phyloP scores from a whole-genome alignment of 2,888 invertebrate genomes.

The Blomia tropicalis region DNA sequence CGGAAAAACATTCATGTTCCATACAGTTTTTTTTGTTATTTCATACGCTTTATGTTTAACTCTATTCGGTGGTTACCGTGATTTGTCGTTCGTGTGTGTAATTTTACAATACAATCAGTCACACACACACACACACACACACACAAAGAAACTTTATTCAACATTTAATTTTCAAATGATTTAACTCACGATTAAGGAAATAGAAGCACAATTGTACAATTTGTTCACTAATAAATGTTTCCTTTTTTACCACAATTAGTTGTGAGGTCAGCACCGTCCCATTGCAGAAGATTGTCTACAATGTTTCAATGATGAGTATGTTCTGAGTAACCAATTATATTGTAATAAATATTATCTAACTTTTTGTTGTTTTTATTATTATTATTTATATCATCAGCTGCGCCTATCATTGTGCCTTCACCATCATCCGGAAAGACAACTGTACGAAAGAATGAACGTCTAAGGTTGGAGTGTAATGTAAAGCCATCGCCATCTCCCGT shows the following conservation, averaged over 20 bases:
- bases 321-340: neutral
- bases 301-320: slow-evolving; percentile 3
- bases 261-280: neutral
- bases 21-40: too few relatives aligned
- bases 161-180: too few relatives aligned
- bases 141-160: too few relatives aligned
- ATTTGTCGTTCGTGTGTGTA: too few relatives aligned
- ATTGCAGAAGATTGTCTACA: neutral
- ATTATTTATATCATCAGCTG: neutral
- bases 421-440: neutral
- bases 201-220: too few relatives aligned
- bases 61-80: too few relatives aligned
- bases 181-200: too few relatives aligned
- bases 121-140: too few relatives aligned
- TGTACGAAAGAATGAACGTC: neutral
- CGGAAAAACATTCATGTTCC: too few relatives aligned
- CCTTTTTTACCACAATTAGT: neutral
- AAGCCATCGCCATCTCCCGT: slow-evolving; percentile 2
- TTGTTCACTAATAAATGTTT: too few relatives aligned
- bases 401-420: neutral
- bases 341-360: neutral
- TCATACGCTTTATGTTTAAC: too few relatives aligned
- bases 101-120: too few relatives aligned
- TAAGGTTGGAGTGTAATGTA: neutral
- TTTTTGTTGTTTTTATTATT: neutral